These are phyloP conservation scores for Astyanax mexicanus DNA, from an alignment of 2,797 vertebrate species.

Conservation along the genomic window DNA sequence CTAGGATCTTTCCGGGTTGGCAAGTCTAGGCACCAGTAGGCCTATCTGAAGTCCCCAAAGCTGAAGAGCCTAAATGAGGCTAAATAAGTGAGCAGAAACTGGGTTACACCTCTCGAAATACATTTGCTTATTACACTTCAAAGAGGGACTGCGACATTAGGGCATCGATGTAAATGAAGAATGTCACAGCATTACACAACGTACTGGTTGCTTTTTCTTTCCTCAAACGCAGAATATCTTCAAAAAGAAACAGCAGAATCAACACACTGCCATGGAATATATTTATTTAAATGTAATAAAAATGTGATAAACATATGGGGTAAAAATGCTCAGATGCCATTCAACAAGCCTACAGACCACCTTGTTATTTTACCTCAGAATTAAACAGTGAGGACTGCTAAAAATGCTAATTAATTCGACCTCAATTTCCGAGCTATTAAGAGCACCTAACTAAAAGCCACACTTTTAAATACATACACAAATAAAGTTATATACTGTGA, in stretches of 20 bases:
- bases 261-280: too few species aligned
- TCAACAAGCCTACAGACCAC: too few species aligned
- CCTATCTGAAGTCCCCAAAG: conserved; percentile 2
- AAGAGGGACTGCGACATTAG: background rate
- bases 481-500: too few species aligned
- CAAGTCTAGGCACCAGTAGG: background rate
- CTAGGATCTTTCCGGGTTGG: background rate
- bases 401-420: too few species aligned
- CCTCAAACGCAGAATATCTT: background rate
- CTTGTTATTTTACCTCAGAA: too few species aligned
- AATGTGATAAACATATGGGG: too few species aligned
- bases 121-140: background rate
- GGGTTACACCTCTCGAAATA: conserved; percentile 18
- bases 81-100: conserved; percentile 9
- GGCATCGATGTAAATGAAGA: background rate
- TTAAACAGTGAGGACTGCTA: too few species aligned
- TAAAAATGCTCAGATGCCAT: too few species aligned
- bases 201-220: background rate
- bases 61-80: background rate
- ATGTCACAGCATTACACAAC: background rate
- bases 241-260: background rate
- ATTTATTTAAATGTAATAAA: too few species aligned
- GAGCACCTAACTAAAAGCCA: too few species aligned
- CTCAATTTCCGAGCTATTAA: too few species aligned
- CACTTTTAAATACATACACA: too few species aligned